A percentile compares a stretch with the other conserved stretches of the same genome.
phyloP scores from a whole-genome alignment of 2,113 vertebrate species.

The Coracopsis vasa region DNA sequence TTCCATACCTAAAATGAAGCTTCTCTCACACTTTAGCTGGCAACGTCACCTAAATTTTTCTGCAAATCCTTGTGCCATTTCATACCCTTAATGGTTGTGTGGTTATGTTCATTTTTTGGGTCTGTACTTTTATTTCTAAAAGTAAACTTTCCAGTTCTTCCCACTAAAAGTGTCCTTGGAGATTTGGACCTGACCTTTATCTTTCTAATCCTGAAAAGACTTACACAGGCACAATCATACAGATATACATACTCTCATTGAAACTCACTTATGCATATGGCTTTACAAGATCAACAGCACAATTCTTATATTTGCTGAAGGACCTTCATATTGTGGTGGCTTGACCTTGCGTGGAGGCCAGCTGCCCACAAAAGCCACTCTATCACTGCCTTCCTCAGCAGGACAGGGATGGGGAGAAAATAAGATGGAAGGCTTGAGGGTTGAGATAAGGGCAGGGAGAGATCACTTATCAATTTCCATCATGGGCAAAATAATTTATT shows the following conservation, averaged over 20 bases:
- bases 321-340: not conserved
- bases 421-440: not conserved
- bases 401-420: not conserved
- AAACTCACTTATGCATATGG: not conserved
- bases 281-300: not conserved
- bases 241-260: not conserved
- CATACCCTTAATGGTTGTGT: not conserved
- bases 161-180: not conserved
- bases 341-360: not conserved
- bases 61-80: not conserved
- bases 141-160: not conserved
- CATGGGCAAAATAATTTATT: not conserved
- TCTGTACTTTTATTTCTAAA: not conserved
- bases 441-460: not conserved
- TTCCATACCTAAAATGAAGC: not conserved
- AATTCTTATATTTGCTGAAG: not conserved
- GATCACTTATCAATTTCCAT: not conserved
- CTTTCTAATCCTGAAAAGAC: not conserved
- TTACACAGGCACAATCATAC: not conserved
- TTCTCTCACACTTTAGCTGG: not conserved
- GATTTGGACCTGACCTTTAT: not conserved
- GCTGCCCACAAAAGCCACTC: not conserved
- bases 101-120: not conserved
- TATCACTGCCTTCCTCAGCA: not conserved
- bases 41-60: not conserved